Base-by-base conservation (phyloP, 2,113 vertebrate genomes). In the Saccopteryx leptura region DNA sequence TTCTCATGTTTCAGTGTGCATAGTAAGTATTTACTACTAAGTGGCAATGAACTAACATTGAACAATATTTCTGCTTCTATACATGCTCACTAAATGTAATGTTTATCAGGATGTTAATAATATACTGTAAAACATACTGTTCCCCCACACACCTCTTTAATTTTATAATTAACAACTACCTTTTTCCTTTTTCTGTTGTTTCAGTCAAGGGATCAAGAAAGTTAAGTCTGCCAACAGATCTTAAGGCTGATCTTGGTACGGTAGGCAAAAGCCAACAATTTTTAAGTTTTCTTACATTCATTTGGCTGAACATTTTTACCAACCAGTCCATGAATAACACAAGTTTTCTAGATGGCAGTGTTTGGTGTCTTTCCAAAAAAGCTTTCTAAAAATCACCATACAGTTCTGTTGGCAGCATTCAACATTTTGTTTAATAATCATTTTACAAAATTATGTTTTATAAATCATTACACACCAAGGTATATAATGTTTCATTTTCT, bases 211-310 rank as follows among this genome's bases (percentile, higher is more conserved):
- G 99, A 99, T 99, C 99, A 99, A 99, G 99, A 99, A 99, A 99
- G 99, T 99, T 99, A 99, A 99, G 99, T 99, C 99, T 99, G 99
- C 99, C 99, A 98, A 99, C 99, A 99, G 99, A 99, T 99, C 99
- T 99, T 99, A 99, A 99, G 99, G 99, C 99, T 99, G 99, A 99
- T 99, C 99, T 99, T 99, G 99, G 99, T 99, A 99, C 99, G 99
- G 99, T 99, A 99, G 99, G 99, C 99, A 92, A 99, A 99, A 99
- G 99, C 99, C 99, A 98, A 98, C 98, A 99, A 98, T 99, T 99
- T 99, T 99, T 98, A 96, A 98, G 96, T 98, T 98, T 99, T 97
- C 96, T 98, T 98, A 97, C 91, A 87, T 98, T 98, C 98, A 98
- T 98, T 98, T 98, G 98, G 98, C 98, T 97, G 97, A 98, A 97